Percentiles rank a stretch among this genome's conserved stretches.
Conservation (phyloP, 2,888 invertebrate species). For the Latheticus oryzae region DNA sequence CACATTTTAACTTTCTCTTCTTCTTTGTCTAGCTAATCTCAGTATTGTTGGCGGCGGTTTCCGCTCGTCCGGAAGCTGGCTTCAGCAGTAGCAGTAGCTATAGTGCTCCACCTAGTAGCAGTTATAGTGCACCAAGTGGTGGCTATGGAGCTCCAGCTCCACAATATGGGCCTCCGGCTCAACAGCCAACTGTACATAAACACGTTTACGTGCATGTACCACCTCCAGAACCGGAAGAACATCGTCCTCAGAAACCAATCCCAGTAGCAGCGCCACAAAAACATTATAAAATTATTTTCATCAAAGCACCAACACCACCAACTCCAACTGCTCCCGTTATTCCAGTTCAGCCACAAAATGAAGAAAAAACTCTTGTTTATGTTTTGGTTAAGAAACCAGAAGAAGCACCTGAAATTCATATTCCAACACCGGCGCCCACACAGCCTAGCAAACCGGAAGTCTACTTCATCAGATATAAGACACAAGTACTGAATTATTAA, state of each 20-base stretch:
- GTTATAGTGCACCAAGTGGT: constrained; percentile 65
- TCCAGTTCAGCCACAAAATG: constrained; percentile 84
- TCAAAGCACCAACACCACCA: constrained; percentile 87
- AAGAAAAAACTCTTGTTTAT: constrained; percentile 90
- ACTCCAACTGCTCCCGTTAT: constrained; percentile 85
- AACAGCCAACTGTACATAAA: constrained; percentile 85
- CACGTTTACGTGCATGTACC: constrained; percentile 93
- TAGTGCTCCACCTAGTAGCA: constrained; percentile 56
- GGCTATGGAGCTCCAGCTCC: constrained; percentile 70
- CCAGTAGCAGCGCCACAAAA: constrained; percentile 76
- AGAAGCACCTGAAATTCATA: constrained; percentile 81
- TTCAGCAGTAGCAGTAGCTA: too few relatives aligned
- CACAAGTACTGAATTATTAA: constrained; percentile 72
- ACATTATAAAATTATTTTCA: constrained; percentile 88
- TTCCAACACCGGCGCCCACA: constrained; percentile 84
- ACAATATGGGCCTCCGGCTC: constrained; percentile 78
- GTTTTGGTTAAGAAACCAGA: constrained; percentile 91
- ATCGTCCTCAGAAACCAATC: constrained; percentile 72
- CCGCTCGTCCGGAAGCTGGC: constrained; percentile 63
- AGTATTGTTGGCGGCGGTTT: constrained; percentile 58
- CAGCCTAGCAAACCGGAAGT: constrained; percentile 91
- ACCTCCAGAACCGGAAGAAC: constrained; percentile 85
- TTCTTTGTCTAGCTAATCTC: constrained; percentile 32
- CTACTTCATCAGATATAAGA: constrained; percentile 91
- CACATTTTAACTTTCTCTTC: constrained; percentile 2